Evolutionary conservation across 2,888 invertebrate genomes (phyloP).

Genomic region (Plusia festucae): DNA sequence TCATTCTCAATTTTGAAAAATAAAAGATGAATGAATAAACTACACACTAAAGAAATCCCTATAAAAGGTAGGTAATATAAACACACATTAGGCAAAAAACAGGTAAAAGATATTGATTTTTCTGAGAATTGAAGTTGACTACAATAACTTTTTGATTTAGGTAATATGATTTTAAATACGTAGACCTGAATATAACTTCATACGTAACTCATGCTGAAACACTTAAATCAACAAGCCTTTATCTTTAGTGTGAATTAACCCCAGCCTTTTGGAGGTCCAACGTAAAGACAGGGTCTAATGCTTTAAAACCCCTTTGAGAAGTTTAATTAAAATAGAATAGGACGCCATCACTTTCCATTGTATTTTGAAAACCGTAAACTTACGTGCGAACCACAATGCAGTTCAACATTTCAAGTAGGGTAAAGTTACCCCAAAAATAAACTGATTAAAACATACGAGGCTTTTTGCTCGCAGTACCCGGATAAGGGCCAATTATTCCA

Average conservation of each 20-base stretch:
- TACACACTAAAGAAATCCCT: too few species aligned
- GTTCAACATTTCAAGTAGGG: not conserved
- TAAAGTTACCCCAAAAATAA: not conserved
- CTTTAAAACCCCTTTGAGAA: conserved; percentile 4
- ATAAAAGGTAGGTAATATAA: too few species aligned
- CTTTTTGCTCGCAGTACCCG: not conserved
- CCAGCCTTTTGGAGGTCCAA: not conserved
- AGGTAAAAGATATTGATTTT: too few species aligned
- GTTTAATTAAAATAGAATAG: conserved; percentile 5
- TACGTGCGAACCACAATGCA: conserved; percentile 3
- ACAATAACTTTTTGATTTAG: not conserved
- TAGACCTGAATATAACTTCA: not conserved
- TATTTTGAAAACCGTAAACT: conserved; percentile 2
- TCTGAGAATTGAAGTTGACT: too few species aligned
- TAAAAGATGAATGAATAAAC: too few species aligned
- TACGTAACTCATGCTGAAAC: not conserved
- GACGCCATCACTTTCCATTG: not conserved
- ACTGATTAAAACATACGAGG: not conserved
- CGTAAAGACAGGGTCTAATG: not conserved
- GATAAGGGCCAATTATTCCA: not conserved
- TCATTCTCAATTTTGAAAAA: too few species aligned
- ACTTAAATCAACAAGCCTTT: conserved; percentile 7
- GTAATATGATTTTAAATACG: not conserved
- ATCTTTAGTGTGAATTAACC: not conserved
- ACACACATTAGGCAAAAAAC: too few species aligned